Evolutionary conservation across 2,797 vertebrate genomes (phyloP).

Genomic region (Clarias laeviceps): DNA sequence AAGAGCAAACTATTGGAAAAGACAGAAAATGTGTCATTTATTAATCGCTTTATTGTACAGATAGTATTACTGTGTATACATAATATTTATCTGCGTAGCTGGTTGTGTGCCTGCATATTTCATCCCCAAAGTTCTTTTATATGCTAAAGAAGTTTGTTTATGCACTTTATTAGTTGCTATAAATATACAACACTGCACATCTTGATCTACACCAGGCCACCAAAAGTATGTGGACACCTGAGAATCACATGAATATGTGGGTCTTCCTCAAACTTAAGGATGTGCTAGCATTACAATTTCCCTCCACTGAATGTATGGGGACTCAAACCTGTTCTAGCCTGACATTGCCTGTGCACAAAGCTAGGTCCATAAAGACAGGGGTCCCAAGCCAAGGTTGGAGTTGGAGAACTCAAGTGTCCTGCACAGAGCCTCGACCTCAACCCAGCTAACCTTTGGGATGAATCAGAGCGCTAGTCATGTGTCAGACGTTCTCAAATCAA

Average conservation of each 20-base stretch:
- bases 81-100: neutral
- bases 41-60: neutral
- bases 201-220: neutral
- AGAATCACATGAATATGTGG: neutral
- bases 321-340: neutral
- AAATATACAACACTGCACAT: neutral
- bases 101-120: neutral
- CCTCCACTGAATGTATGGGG: neutral
- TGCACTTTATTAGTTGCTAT: neutral
- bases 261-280: neutral
- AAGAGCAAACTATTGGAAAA: neutral
- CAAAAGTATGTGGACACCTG: neutral
- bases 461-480: no score
- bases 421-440: no score
- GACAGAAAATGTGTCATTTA: neutral
- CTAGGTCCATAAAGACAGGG: neutral
- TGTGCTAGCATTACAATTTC: neutral
- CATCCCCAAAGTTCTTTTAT: neutral
- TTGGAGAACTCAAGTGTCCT: no score
- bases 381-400: no score
- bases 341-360: neutral
- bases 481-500: no score
- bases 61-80: neutral
- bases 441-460: no score
- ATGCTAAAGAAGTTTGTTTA: neutral